Evolutionary conservation across 2,888 invertebrate genomes (phyloP), one percentile per base, ranked within the genome.

Genomic region (Gerris lacustris): DNA sequence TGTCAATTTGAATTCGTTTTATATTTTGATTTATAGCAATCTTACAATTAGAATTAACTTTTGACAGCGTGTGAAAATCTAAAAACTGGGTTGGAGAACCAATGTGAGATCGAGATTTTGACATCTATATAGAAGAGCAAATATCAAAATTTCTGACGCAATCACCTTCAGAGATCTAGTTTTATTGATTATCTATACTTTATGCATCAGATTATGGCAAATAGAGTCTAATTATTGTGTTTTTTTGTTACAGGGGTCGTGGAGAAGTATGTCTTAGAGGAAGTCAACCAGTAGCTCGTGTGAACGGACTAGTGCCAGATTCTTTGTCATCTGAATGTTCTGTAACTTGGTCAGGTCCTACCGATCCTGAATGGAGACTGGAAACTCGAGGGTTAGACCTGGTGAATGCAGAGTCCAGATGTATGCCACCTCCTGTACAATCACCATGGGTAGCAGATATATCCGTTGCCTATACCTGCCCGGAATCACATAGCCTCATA

Each of bases 401-500:
- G 73, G 92, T 93, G 0, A 91, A 92, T 0, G 88, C 88, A 72
- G 83, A 83, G 67, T 89, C 92, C 79, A 86, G 91, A 72, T 93
- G 93, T 79, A 87, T 92, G 72, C 74, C 76, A 6, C 86, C 86
- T 67, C 64, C 64, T n/a, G 31, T 64, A 43, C 92, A 92, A 79
- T 89, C 90, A 0, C 84, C 92, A 79, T 92, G 92, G 91, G 91
- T 90, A 81, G 87, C 91, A 64, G 88, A 88, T 72, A 84, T 90
- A 18, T 82, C 89, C 7, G 87, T 90, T 55, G 75, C 76, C 45
- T 76, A 77, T 69, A 71, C 76, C 18, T 79, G 79, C 70, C 73
- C 73, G 45, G 72, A 72, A 44, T 73, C 71, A 68, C 66, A 70
- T 62, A 17, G 74, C 43, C 74, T 77, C 9, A 74, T 77, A 0